phyloP scores from a whole-genome alignment of 1,140 invertebrate species.

The Zaprionus davidi region DNA sequence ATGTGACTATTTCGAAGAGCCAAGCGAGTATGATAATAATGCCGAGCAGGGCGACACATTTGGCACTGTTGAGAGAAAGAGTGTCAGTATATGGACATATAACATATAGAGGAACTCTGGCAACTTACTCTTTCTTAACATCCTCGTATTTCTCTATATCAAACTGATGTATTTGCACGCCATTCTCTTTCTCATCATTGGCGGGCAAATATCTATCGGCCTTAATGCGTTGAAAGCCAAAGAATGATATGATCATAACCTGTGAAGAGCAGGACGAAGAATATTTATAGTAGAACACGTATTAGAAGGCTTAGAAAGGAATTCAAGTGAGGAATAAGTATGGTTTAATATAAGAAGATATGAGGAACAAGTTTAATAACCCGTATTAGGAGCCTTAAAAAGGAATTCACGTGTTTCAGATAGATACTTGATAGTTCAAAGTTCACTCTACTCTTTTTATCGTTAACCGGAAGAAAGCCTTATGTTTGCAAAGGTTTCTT shows the following conservation, averaged over 20 bases:
- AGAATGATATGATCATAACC: conserved; percentile 69
- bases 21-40: conserved; percentile 77
- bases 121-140: conserved; percentile 78
- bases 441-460: neutral
- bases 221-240: conserved; percentile 79
- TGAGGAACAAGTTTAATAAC: too few relatives aligned
- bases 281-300: neutral
- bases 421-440: neutral
- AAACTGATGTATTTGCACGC: conserved; percentile 29
- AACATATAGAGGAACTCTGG: neutral
- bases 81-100: neutral
- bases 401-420: too few relatives aligned
- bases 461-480: neutral
- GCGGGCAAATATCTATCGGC: conserved; percentile 40
- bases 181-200: conserved; percentile 30
- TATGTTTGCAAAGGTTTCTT: neutral
- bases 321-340: neutral
- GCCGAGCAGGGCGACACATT: conserved; percentile 74
- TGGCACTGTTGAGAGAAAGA: conserved; percentile 55
- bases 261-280: conserved; percentile 1
- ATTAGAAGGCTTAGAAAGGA: neutral
- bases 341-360: too few relatives aligned
- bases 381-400: too few relatives aligned
- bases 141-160: conserved; percentile 76
- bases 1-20: conserved; percentile 80